Base-by-base conservation (phyloP, 2,888 invertebrate species). In the Ecliptopera silaceata region DNA sequence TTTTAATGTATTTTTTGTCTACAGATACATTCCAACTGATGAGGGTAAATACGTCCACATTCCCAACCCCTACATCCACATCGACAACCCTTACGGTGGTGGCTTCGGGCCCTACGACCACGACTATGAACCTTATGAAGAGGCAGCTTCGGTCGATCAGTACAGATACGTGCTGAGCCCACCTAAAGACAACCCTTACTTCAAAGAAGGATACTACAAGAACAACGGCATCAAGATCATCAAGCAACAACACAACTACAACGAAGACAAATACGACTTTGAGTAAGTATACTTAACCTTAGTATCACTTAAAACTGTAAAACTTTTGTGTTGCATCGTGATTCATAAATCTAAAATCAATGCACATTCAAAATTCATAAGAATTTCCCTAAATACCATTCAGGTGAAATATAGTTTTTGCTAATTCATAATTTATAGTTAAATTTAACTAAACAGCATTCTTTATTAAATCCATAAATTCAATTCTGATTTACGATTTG, bases 41-140 rank as follows among this genome's bases (percentile, higher is more conserved):
- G 91, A 90, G 61, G 92, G 92, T 2, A 91, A 86, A 75, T 93
- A 93, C 70, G 72, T 90, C 26, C 93, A 93, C 66, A 71, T 89
- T 52, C 92, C 91, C 3, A 88, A 90, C 63, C 91, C 92, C 0
- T 93, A 93, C 75, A 83, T 88, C 56, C 93, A 93, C 65, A 67
- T 88, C 29, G 84, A 90, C 69, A 89, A 89, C 59, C 91, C 91
- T 13, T 91, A 91, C 65, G 88, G 78, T 41, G 89, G 90, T 12
- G 90, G 88, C 29, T 89, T 65, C 49, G 88, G 88, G 4, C 88
- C 88, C 0, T 92, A 92, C 69, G 49, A 75, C 1, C 92, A 92
- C 57, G 84, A 86, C 47, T 83, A 88, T 52, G 92, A 91, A 53
- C 88, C 88, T 6, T 92, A 92, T 61, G 86, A 86, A n/a, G 83